phyloP scores from a whole-genome alignment of 2,797 vertebrate species.

The Buceros bicornis region DNA sequence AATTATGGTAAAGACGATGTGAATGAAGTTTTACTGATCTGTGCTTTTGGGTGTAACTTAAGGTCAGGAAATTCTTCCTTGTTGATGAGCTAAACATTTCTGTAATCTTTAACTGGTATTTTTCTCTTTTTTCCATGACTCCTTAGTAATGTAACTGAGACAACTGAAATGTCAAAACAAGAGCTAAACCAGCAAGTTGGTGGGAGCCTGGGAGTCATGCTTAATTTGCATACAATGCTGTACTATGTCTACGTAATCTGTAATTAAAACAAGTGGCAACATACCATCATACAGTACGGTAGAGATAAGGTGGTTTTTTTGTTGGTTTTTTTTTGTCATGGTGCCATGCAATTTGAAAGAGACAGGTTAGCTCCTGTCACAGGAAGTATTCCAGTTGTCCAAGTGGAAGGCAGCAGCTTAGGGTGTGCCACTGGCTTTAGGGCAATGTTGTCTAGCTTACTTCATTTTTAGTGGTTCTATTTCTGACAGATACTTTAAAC shows the following conservation, averaged over 20 bases:
- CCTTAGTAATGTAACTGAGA: not conserved
- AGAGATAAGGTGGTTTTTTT: not conserved
- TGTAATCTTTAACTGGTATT: not conserved
- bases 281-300: not conserved
- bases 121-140: not conserved
- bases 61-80: not conserved
- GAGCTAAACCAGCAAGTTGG: not conserved
- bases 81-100: not conserved
- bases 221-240: not conserved
- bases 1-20: not conserved
- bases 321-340: fast-evolving
- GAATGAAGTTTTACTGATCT: not conserved
- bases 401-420: not conserved
- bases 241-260: not conserved
- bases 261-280: not conserved
- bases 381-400: not conserved
- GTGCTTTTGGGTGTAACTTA: not conserved
- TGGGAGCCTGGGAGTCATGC: not conserved
- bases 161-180: not conserved
- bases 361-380: not conserved
- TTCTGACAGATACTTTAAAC: not conserved
- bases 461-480: not conserved
- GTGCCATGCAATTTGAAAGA: not conserved
- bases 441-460: not conserved
- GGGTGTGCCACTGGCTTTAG: not conserved